Base-by-base conservation (phyloP, 2,797 vertebrate genomes). In the Bradypodion ventrale region DNA sequence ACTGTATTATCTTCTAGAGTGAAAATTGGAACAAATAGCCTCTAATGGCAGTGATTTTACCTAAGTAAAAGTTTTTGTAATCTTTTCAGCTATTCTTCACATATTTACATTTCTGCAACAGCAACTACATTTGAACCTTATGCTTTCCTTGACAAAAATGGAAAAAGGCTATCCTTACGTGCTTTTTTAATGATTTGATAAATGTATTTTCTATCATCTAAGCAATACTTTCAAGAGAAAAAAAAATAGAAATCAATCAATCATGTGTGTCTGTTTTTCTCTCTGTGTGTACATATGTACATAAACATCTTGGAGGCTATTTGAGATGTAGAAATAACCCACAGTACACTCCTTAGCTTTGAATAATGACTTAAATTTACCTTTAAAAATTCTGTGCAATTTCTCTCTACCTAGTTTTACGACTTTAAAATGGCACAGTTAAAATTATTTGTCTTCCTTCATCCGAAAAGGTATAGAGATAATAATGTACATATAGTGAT, bases 11-110 rank as follows among this genome's bases (percentile, higher is more conserved):
- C 77, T 85, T 46, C 69, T 85, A 80, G 52, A 83, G 87, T 35
- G 66, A 87, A 93, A 93, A 93, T 91, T 90, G 85, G 85, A 92
- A 93, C 80, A 93, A 94, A 93, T 90, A 92, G 16, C 74, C 46
- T 93, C 85, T 92, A 90, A 92, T 86, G 70, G 60, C 70, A 90
- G 52, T 90, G 46, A 35, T 66, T 87, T 27, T 76, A 52, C 35
- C 49, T 32, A 92, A 93, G 29, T 87, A 83, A 90, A 93, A 73
- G 42, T 59, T 88, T 90, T 82, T 90, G 63, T 85, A 90, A 91
- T 92, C 87, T 91, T 85, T 92, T 86, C 85, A 87, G 81, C 88
- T 87, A 35, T 90, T 89, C 83, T 91, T 93, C 91, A 89, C 82
- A 82, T 89, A 91, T 92, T n/a, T 89, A 89, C 74, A 88, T 93